These are phyloP conservation scores for Hydriomena furcata DNA, from an alignment of 2,888 invertebrate genomes.

Conservation along the genomic window DNA sequence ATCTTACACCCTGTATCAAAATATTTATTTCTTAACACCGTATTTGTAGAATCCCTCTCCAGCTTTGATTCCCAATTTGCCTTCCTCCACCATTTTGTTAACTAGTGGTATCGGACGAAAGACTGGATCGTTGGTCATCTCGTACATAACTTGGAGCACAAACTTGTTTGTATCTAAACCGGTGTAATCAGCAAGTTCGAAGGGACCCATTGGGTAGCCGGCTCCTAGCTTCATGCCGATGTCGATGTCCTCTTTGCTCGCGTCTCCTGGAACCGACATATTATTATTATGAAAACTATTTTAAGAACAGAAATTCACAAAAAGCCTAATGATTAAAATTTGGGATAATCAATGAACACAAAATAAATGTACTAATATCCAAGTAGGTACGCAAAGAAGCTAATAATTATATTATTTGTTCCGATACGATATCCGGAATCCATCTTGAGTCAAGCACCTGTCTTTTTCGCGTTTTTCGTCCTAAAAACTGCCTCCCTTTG, in stretches of 20 bases:
- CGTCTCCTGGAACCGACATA: constrained; percentile 82
- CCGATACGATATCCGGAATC: too few relatives aligned
- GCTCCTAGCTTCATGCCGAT: constrained; percentile 96
- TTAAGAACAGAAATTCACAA: too few relatives aligned
- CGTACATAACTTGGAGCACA: constrained; percentile 91
- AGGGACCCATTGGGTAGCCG: constrained; percentile 95
- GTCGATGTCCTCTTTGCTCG: constrained; percentile 91
- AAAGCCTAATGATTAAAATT: too few relatives aligned
- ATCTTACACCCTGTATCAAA: too few relatives aligned
- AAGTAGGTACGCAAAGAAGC: too few relatives aligned
- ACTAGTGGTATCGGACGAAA: constrained; percentile 84
- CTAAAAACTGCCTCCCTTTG: too few relatives aligned
- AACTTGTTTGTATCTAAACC: constrained; percentile 92
- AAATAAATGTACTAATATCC: too few relatives aligned
- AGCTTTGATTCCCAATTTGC: constrained; percentile 90
- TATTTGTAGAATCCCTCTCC: constrained; percentile 94
- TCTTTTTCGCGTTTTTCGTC: too few relatives aligned
- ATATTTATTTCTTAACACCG: constrained; percentile 45
- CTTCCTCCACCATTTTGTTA: constrained; percentile 88
- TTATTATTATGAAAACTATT: neutral
- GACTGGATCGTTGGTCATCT: constrained; percentile 79
- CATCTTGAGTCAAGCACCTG: too few relatives aligned
- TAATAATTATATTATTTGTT: too few relatives aligned
- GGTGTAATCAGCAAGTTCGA: constrained; percentile 93
- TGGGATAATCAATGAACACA: too few relatives aligned